Base-by-base conservation (phyloP, 1,140 invertebrate species). In the Drosophila sproati region DNA sequence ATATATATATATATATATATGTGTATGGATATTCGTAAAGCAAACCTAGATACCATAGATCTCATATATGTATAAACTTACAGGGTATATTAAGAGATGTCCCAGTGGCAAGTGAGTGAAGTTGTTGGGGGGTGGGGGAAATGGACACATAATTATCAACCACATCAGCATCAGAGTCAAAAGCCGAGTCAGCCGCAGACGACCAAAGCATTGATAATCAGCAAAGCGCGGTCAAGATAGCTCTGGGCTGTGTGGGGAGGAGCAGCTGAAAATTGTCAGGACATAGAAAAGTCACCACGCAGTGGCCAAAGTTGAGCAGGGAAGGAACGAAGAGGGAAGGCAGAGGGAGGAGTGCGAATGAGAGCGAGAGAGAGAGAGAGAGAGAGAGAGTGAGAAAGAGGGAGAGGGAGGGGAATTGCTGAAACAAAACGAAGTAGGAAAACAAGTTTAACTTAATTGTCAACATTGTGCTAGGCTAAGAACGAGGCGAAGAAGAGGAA, bases 381-480 rank as follows among this genome's bases (percentile, higher is more conserved):
- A 31, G 48, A 57, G 37, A 31, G 34, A 41, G 31, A 43, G 12
- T 12, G 37, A n/a, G 8, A 39, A 37, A 28, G 29, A 10, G 35
- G 3, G 35, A 39, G 20, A 29, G 41, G 28, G 48, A 57, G 37
- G 64, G 61, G 60, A 87, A 86, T 82, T 88, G 82, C 73, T 73
- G 62, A 87, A 85, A 71, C 82, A 76, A 86, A 87, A 83, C 83
- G 73, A 88, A 87, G 83, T 80, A 89, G 68, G 80, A 87, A 87
- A 87, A 83, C 83, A 87, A 87, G 83, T 88, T 87, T 83, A 87
- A 87, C 83, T 87, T 87, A 87, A 87, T 87, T 87, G 83, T 87
- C 83, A 87, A 88, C 83, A 87, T 88, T 87, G 79, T 79, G 82
- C 71, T 51, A 69, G 47, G 78, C 69, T 71, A 78, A 59, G 67